A percentile compares a stretch with the other conserved stretches of the same genome.
phyloP scores from a whole-genome alignment of 35 echinoderm and acorn worm genomes.

The Nesometra sesokonis region DNA sequence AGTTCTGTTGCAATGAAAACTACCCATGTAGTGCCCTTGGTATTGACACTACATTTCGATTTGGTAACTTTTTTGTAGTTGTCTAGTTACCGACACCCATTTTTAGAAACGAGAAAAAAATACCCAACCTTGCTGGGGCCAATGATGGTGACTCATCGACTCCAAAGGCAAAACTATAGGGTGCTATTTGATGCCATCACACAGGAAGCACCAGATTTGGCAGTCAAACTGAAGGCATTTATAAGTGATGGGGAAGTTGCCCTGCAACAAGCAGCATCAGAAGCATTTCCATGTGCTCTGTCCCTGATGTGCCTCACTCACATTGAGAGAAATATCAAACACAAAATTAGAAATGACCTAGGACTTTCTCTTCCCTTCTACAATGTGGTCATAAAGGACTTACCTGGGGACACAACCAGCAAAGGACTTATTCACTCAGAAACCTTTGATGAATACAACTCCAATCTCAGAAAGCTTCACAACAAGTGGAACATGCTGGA shows the following conservation, averaged over 20 bases:
- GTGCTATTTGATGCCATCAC: neutral
- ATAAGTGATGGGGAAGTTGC: neutral
- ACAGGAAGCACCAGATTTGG: neutral
- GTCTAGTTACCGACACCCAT: too few species aligned
- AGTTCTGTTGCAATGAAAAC: too few species aligned
- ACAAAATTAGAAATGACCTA: neutral
- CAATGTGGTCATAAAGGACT: neutral
- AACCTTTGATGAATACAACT: neutral
- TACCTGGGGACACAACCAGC: neutral
- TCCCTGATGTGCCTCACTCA: slow-evolving; percentile 3
- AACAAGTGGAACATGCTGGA: neutral
- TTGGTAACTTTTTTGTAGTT: too few species aligned
- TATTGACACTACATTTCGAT: too few species aligned
- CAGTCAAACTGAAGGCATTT: neutral
- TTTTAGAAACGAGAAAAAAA: neutral
- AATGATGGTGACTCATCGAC: neutral
- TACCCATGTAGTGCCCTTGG: too few species aligned
- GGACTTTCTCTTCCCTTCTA: neutral
- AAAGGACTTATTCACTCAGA: neutral
- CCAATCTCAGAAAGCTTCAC: neutral
- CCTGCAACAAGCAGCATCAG: neutral
- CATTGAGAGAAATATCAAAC: neutral
- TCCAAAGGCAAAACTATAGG: neutral
- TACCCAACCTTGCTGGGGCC: neutral
- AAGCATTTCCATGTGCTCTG: neutral